Conservation (phyloP, 2,888 invertebrate genomes). For the Allacma fusca region DNA sequence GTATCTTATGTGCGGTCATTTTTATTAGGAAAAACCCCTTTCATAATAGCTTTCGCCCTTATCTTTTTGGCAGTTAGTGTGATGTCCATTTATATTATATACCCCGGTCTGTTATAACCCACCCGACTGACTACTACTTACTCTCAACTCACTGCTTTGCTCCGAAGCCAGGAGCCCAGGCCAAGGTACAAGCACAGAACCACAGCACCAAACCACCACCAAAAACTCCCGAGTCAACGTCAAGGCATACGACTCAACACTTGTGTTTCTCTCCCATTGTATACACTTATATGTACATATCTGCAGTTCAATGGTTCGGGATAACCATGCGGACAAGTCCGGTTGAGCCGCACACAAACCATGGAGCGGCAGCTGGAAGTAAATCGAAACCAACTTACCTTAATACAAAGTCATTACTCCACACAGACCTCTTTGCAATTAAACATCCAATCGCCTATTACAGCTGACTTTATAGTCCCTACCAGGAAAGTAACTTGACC, state of each 20-base stretch:
- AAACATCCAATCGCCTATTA: too few species aligned
- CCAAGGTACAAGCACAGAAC: conserved; percentile 11
- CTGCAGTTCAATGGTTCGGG: too few species aligned
- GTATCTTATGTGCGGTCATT: conserved; percentile 59
- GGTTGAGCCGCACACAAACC: too few species aligned
- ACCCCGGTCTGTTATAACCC: conserved; percentile 23
- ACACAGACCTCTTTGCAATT: too few species aligned
- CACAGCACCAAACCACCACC: conserved; percentile 14
- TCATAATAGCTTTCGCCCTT: conserved; percentile 58
- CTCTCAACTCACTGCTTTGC: not conserved
- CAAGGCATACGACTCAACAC: not conserved
- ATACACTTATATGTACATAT: not conserved
- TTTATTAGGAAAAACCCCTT: conserved; percentile 60
- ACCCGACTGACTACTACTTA: conserved; percentile 21
- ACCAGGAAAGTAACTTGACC: too few species aligned
- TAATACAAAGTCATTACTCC: too few species aligned
- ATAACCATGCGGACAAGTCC: too few species aligned
- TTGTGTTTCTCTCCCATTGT: not conserved
- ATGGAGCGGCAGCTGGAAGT: too few species aligned
- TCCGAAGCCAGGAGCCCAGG: not conserved
- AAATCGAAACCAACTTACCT: too few species aligned
- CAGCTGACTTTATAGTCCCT: too few species aligned
- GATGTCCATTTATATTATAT: conserved; percentile 55
- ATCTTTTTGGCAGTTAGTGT: conserved; percentile 61
- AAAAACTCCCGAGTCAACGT: conserved; percentile 18